Conservation (phyloP, 2,113 vertebrate genomes). For the Xiphorhynchus elegans region DNA sequence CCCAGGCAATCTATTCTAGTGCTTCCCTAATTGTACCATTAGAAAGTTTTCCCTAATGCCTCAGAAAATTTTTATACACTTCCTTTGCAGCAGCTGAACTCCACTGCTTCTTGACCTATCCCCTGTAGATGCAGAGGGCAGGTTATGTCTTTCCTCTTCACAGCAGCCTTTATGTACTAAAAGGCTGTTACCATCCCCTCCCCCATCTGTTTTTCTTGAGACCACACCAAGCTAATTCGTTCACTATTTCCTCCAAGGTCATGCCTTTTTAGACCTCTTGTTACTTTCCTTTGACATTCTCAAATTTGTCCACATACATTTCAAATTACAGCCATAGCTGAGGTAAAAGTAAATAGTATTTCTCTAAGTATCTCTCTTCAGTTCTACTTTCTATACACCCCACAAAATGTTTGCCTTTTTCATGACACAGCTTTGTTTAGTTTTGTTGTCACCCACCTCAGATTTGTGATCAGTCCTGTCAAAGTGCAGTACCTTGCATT, state of each 20-base stretch:
- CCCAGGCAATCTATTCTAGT: constrained; percentile 57
- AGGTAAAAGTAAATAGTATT: not conserved
- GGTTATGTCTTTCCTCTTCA: constrained; percentile 15
- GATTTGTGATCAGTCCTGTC: constrained; percentile 33
- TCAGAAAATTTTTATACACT: constrained; percentile 61
- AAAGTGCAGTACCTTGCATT: constrained; percentile 17
- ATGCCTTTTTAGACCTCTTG: constrained; percentile 31
- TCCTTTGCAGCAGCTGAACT: constrained; percentile 58
- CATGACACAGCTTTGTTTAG: not conserved
- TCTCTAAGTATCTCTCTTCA: not conserved
- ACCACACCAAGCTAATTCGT: constrained; percentile 26
- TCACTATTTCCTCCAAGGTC: constrained; percentile 43
- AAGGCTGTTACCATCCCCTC: not conserved
- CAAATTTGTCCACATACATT: not conserved
- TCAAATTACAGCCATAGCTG: not conserved
- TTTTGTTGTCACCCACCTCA: not conserved
- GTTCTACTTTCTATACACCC: not conserved
- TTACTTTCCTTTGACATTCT: constrained; percentile 29
- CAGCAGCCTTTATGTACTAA: constrained; percentile 14
- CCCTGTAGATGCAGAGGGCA: constrained; percentile 49
- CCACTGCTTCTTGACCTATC: constrained; percentile 51
- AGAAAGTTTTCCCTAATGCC: constrained; percentile 66
- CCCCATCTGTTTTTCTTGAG: constrained; percentile 1
- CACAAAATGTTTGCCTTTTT: not conserved
- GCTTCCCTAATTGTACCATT: constrained; percentile 60